A percentile compares a stretch with the other conserved stretches of the same genome.
Conservation (phyloP, 1,140 invertebrate genomes). For the Zaprionus nigranus region DNA sequence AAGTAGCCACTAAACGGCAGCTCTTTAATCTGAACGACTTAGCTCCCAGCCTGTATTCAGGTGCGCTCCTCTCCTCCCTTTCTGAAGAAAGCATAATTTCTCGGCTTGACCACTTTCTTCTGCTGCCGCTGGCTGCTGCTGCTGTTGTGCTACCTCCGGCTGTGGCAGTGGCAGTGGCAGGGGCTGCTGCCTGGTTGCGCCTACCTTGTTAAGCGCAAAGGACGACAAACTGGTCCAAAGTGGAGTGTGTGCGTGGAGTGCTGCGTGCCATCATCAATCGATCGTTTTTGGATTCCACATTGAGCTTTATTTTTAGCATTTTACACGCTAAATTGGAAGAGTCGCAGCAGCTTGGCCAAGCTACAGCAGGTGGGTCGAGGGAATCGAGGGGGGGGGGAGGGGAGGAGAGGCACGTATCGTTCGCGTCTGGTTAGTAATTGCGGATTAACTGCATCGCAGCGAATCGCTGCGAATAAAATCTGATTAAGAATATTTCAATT, state of each 20-base stretch:
- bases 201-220: constrained; percentile 79
- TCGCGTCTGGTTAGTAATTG: constrained; percentile 62
- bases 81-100: constrained; percentile 29
- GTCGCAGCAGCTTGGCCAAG: not conserved
- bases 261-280: constrained; percentile 52
- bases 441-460: constrained; percentile 71
- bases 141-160: not conserved
- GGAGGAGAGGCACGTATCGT: constrained; percentile 7
- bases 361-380: not conserved
- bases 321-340: constrained; percentile 76
- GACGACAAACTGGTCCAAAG: constrained; percentile 51
- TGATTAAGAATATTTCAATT: constrained; percentile 84
- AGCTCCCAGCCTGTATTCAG: constrained; percentile 21
- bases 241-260: constrained; percentile 12
- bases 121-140: not conserved
- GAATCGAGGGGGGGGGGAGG: not conserved
- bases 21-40: constrained; percentile 81
- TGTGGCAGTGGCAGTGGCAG: not conserved
- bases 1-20: constrained; percentile 83
- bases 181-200: constrained; percentile 44
- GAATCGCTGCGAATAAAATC: constrained; percentile 64
- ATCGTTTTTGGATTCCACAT: constrained; percentile 22
- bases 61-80: not conserved
- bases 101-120: constrained; percentile 59
- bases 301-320: constrained; percentile 63